These are phyloP conservation scores for Drosophila cracens DNA, from an alignment of 2,888 invertebrate species.

Conservation along the genomic window DNA sequence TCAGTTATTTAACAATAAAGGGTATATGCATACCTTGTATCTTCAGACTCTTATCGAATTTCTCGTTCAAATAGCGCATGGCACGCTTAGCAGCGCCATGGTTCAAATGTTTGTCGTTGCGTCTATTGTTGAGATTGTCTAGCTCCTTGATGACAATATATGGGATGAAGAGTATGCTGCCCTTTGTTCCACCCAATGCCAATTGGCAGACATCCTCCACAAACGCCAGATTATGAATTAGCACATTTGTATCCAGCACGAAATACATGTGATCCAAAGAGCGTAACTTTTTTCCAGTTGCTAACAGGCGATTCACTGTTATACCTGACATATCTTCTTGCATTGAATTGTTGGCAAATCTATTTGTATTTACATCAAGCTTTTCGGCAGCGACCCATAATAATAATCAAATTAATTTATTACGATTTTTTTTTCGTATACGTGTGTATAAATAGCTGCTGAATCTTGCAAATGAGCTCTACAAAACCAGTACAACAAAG, in stretches of 20 bases:
- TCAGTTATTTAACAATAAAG: neutral
- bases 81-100: constrained; percentile 66
- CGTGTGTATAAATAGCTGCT: neutral
- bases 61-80: constrained; percentile 78
- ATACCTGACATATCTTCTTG: neutral
- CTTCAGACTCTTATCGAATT: constrained; percentile 65
- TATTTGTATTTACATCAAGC: neutral
- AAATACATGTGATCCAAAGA: constrained; percentile 80
- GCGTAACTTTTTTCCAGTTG: constrained; percentile 54
- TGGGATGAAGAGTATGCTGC: constrained; percentile 85
- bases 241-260: constrained; percentile 86
- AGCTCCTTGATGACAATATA: constrained; percentile 86
- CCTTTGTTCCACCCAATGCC: constrained; percentile 73
- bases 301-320: constrained; percentile 2
- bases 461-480: neutral
- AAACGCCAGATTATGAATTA: constrained; percentile 84
- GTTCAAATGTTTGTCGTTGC: constrained; percentile 67
- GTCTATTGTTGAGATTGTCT: constrained; percentile 85
- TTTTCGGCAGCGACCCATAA: neutral
- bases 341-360: too few relatives aligned
- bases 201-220: constrained; percentile 80
- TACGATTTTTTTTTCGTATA: neutral
- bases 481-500: neutral
- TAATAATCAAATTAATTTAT: neutral
- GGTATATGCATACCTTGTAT: constrained; percentile 64